These are phyloP conservation scores for Ophthalmolycus amberensis DNA, from an alignment of 2,113 vertebrate genomes.

Conservation along the genomic window DNA sequence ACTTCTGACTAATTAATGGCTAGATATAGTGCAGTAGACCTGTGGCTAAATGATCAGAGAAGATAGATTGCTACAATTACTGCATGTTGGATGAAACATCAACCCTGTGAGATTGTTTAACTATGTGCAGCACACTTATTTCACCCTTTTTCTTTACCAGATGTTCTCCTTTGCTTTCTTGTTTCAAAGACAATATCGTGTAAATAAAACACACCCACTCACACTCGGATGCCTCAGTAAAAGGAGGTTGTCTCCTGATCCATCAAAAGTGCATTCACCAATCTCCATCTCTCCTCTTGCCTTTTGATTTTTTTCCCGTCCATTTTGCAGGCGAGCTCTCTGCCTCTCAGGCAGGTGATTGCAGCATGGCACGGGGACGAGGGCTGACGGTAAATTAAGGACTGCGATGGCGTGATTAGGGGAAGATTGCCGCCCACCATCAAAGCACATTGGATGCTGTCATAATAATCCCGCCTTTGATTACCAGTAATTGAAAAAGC, in stretches of 20 bases:
- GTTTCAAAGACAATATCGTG: slow-evolving; percentile 36
- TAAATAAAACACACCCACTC: slow-evolving; percentile 42
- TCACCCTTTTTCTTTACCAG: slow-evolving; percentile 24
- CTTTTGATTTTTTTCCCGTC: slow-evolving; percentile 53
- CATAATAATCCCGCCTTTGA: slow-evolving; percentile 75
- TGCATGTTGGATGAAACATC: slow-evolving; percentile 44
- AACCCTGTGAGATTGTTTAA: neutral
- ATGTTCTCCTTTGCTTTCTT: slow-evolving; percentile 32
- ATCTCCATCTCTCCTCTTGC: slow-evolving; percentile 45
- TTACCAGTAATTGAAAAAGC: slow-evolving; percentile 80
- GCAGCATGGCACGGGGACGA: slow-evolving; percentile 75
- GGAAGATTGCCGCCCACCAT: slow-evolving; percentile 80
- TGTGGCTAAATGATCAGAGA: slow-evolving; percentile 52
- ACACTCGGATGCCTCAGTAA: slow-evolving; percentile 39
- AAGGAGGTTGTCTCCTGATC: slow-evolving; percentile 48
- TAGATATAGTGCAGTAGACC: slow-evolving; percentile 35
- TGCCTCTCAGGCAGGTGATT: slow-evolving; percentile 80
- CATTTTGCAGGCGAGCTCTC: slow-evolving; percentile 76
- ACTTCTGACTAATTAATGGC: slow-evolving; percentile 58
- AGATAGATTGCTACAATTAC: slow-evolving; percentile 48
- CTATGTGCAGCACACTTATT: neutral
- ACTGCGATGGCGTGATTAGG: slow-evolving; percentile 82
- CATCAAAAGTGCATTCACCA: slow-evolving; percentile 53
- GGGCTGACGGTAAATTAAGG: slow-evolving; percentile 87
- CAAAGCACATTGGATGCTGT: slow-evolving; percentile 78